Evolutionary conservation across 2,113 vertebrate species (phyloP), one percentile per base, ranked within the genome.

Genomic region (Oxyura jamaicensis): DNA sequence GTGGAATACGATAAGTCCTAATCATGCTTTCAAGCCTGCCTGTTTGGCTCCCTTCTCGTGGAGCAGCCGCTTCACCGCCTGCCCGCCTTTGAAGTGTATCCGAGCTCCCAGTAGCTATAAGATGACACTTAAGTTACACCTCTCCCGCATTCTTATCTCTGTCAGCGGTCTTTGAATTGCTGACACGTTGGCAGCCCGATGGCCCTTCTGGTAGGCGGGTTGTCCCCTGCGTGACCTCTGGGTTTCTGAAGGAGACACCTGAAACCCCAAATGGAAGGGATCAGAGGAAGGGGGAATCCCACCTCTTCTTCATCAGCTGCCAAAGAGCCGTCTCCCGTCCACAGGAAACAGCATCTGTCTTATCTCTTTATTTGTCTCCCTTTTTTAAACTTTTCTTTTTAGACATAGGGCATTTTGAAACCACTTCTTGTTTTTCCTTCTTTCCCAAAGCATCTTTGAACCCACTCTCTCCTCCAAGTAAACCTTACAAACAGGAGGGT

Each of bases 151-250:
- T 98, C 98, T 96, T 96, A n/a, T 96, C 97, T 92, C 94, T 67
- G 91, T 87, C 96, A 97, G 93, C 13, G 96, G 96, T 97, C 92
- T 96, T 97, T 97, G 97, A 98, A 92, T 95, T 69, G 18, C 91
- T 97, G 97, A 97, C 97, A 97, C 73, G 0, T 88, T 60, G 96
- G 96, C 97, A 97, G 94, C 91, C 91, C 55, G 0, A 58, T 71
- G 86, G 91, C 93, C 95, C 93, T 97, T 92, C 84, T 94, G 91
- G 53, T 31, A 83, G 93, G 85, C 17, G 41, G 83, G 59, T 35
- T 97, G 96, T 97, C 98, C 98, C 93, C 81, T 66, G 85, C 2
- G 21, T 98, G 98, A 98, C 98, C 98, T 96, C 42, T 77, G 96
- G 86, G 12, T 91, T 95, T 96, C 77, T 90, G 91, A 90, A 97